Conservation (phyloP, 2,888 invertebrate species). For the Asteroscopus sphinx region DNA sequence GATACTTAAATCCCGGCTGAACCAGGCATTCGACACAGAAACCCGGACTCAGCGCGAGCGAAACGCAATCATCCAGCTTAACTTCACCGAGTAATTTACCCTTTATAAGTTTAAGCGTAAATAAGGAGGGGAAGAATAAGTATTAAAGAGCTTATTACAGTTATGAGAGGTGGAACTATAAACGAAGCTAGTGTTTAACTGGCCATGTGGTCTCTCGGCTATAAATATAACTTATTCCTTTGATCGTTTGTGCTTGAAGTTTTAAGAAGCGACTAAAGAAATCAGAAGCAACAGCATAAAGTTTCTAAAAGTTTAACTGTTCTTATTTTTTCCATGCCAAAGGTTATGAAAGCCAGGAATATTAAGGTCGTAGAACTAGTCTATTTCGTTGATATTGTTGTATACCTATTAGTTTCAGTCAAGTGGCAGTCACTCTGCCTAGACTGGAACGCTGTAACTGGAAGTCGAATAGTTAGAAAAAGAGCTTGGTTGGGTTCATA, state of each 20-base stretch:
- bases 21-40: conserved; percentile 49
- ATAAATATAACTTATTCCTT: conserved; percentile 6
- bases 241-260: conserved; percentile 7
- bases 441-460: too few relatives aligned
- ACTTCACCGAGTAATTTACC: conserved; percentile 39
- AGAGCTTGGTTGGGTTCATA: too few relatives aligned
- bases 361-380: too few relatives aligned
- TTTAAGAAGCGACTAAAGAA: not conserved
- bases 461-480: too few relatives aligned
- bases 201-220: conserved; percentile 2
- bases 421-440: too few relatives aligned
- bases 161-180: not conserved
- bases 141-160: conserved; percentile 25
- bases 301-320: too few relatives aligned
- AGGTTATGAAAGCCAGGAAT: too few relatives aligned
- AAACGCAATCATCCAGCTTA: conserved; percentile 47
- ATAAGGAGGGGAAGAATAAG: conserved; percentile 25
- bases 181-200: conserved; percentile 12
- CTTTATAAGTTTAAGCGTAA: conserved; percentile 38
- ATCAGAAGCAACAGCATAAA: not conserved
- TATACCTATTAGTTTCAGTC: too few relatives aligned
- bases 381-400: too few relatives aligned
- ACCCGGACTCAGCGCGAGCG: conserved; percentile 23
- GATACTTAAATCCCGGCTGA: conserved; percentile 45
- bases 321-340: too few relatives aligned